A percentile compares a stretch with the other conserved stretches of the same genome.
Conservation (phyloP, 2,113 vertebrate genomes). For the Psilopogon haemacephalus region DNA sequence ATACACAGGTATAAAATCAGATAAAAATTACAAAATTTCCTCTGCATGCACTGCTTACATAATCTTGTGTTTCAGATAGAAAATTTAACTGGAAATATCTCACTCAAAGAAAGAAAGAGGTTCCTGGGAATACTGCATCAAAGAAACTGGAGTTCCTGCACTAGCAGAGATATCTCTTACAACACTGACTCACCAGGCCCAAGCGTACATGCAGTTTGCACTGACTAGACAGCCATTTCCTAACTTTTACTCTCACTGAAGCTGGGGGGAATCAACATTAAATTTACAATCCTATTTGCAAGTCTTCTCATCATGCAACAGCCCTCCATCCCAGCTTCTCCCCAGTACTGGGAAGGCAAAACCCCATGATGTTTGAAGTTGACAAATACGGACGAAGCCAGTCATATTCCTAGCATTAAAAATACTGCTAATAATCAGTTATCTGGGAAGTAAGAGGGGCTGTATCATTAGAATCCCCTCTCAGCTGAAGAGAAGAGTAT, state of each 20-base stretch:
- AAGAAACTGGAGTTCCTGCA: not conserved
- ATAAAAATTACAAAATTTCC: not conserved
- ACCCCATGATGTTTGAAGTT: not conserved
- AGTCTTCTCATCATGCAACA: not conserved
- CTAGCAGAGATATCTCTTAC: not conserved
- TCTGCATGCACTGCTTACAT: not conserved
- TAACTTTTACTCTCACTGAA: not conserved
- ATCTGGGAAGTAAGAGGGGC: not conserved
- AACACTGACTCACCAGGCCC: not conserved
- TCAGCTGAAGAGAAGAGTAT: not conserved
- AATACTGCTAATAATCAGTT: not conserved
- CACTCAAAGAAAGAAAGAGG: fast-evolving
- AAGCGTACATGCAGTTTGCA: not conserved
- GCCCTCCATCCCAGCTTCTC: not conserved
- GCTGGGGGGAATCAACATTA: fast-evolving
- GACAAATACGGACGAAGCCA: not conserved
- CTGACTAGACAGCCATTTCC: not conserved
- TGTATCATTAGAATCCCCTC: not conserved
- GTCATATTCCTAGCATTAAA: not conserved
- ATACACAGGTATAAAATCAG: not conserved
- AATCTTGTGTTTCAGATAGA: not conserved
- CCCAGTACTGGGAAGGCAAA: not conserved
- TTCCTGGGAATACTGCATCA: not conserved
- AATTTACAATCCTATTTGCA: not conserved
- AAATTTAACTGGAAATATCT: not conserved